These are phyloP conservation scores for Cabera pusaria DNA, from an alignment of 2,888 invertebrate genomes.

Conservation along the genomic window DNA sequence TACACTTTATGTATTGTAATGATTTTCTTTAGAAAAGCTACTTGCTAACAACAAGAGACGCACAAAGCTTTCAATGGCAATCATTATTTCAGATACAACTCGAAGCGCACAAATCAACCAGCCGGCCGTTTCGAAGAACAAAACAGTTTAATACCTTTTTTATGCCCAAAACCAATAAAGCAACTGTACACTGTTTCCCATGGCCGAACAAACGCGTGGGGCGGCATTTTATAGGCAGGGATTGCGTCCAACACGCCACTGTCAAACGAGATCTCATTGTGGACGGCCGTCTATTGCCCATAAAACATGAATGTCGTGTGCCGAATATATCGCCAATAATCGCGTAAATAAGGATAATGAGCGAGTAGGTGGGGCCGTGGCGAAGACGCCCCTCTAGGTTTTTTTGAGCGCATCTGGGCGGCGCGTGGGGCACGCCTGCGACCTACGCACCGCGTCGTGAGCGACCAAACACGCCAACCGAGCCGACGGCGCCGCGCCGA, in stretches of 20 bases:
- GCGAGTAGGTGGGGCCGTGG: slow-evolving; percentile 74
- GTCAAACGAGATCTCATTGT: slow-evolving; percentile 73
- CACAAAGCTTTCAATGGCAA: too few relatives aligned
- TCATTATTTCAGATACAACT: too few relatives aligned
- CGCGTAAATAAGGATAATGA: slow-evolving; percentile 79
- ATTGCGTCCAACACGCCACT: slow-evolving; percentile 69
- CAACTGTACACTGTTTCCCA: slow-evolving; percentile 59
- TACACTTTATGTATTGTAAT: too few relatives aligned
- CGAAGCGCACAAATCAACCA: too few relatives aligned
- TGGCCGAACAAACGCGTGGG: slow-evolving; percentile 69
- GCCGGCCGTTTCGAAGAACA: background rate
- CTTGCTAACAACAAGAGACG: too few relatives aligned
- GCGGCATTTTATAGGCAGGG: slow-evolving; percentile 77
- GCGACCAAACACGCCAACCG: slow-evolving; percentile 50
- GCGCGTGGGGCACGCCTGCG: slow-evolving; percentile 38
- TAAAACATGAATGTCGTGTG: slow-evolving; percentile 58
- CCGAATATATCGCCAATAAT: slow-evolving; percentile 72
- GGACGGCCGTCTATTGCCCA: slow-evolving; percentile 60
- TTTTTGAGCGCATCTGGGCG: slow-evolving; percentile 75
- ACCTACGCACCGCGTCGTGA: slow-evolving; percentile 55
- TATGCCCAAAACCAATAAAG: slow-evolving; percentile 39
- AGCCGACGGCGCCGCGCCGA: slow-evolving; percentile 68
- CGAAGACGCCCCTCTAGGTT: slow-evolving; percentile 75
- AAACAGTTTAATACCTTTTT: slow-evolving; percentile 28
- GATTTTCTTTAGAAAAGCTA: too few relatives aligned